phyloP scores from a whole-genome alignment of 2,113 vertebrate species.

The Salvelinus sp. region DNA sequence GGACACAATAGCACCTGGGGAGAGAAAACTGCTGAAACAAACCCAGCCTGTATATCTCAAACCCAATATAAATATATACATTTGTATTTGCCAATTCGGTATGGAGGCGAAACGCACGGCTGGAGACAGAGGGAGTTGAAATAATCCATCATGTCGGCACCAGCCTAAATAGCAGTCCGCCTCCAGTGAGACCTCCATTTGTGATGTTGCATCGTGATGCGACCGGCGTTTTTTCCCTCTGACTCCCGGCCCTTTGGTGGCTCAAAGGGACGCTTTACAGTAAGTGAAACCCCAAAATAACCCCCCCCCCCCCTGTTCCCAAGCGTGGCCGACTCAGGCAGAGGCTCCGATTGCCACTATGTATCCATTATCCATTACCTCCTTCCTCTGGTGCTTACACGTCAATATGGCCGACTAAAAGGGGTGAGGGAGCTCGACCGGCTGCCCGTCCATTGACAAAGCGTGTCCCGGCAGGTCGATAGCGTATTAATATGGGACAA shows the following conservation, averaged over 20 bases:
- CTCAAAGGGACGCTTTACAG: constrained; percentile 56
- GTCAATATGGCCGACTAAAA: constrained; percentile 70
- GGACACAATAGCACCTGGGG: constrained; percentile 57
- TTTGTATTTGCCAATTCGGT: constrained; percentile 65
- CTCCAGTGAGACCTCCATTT: constrained; percentile 59
- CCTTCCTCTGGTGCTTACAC: constrained; percentile 68
- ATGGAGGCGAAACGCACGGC: constrained; percentile 63
- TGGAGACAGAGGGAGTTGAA: constrained; percentile 65
- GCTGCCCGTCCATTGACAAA: constrained; percentile 68
- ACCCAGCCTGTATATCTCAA: constrained; percentile 53
- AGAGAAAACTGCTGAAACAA: constrained; percentile 71
- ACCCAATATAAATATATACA: constrained; percentile 69
- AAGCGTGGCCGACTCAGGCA: constrained; percentile 48
- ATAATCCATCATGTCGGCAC: constrained; percentile 74
- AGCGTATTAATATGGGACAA: constrained; percentile 78
- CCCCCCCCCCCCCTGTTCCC: constrained; percentile 43
- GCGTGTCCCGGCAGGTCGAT: constrained; percentile 73
- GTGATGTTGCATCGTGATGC: constrained; percentile 49
- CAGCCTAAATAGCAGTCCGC: constrained; percentile 67
- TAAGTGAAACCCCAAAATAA: constrained; percentile 58
- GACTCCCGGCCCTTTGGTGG: constrained; percentile 57
- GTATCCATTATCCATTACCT: constrained; percentile 81
- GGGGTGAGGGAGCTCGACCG: constrained; percentile 48
- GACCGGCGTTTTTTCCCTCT: constrained; percentile 26
- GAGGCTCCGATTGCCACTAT: constrained; percentile 64